A percentile compares a stretch with the other conserved stretches of the same genome.
Evolutionary conservation across 2,797 vertebrate species (phyloP).

Genomic region (Iguana delicatissima): DNA sequence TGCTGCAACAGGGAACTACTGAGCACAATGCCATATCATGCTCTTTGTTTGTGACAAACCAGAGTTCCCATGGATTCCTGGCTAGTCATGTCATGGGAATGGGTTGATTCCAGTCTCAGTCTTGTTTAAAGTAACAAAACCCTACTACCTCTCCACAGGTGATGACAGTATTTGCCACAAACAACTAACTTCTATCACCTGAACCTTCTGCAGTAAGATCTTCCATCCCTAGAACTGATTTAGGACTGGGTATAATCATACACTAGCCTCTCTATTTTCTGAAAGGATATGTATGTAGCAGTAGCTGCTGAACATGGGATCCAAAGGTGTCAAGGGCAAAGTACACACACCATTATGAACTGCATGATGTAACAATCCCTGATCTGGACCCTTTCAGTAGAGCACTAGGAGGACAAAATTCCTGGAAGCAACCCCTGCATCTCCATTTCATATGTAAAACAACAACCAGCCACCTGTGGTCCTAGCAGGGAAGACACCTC

Average conservation of each 20-base stretch:
- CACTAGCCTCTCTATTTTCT: neutral
- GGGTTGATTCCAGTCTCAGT: neutral
- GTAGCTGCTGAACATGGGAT: neutral
- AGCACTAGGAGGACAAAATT: neutral
- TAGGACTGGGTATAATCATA: neutral
- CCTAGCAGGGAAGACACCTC: neutral
- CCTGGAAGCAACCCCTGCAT: no score
- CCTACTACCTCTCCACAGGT: no score
- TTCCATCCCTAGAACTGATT: neutral
- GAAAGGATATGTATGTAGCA: neutral
- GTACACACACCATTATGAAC: neutral
- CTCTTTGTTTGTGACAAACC: no score
- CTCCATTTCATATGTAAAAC: neutral
- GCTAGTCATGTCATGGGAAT: no score
- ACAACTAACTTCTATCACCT: neutral
- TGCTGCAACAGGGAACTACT: no score
- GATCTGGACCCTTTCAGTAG: neutral
- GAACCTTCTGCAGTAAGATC: neutral
- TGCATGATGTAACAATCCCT: neutral
- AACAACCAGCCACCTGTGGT: neutral
- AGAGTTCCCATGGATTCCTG: no score
- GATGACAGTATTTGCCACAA: neutral
- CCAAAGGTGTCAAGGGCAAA: neutral
- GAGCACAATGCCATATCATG: no score
- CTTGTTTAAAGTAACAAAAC: neutral